phyloP scores from a whole-genome alignment of 1,140 invertebrate species.

The Drosophila grimshawi region DNA sequence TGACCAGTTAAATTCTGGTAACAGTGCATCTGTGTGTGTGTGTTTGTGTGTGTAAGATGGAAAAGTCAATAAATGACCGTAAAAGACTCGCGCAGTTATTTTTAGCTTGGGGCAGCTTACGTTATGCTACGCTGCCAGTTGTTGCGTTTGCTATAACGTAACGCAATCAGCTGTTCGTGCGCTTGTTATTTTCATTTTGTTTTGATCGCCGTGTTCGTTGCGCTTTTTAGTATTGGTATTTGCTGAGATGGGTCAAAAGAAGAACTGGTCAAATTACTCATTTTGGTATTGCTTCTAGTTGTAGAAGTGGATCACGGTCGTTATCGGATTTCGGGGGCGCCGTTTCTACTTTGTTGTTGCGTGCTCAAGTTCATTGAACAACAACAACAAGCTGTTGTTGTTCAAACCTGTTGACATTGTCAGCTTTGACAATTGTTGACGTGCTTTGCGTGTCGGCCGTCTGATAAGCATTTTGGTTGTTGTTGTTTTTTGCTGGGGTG shows the following conservation, averaged over 20 bases:
- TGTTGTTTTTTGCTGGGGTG: constrained; percentile 43
- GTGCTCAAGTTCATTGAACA: constrained; percentile 68
- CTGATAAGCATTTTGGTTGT: constrained; percentile 54
- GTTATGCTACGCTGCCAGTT: constrained; percentile 20
- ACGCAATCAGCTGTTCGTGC: constrained; percentile 51
- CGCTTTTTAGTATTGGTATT: constrained; percentile 34
- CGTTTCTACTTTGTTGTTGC: constrained; percentile 29
- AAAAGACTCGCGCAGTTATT: constrained; percentile 80
- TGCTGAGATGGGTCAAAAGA: constrained; percentile 12
- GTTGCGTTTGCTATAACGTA: constrained; percentile 28
- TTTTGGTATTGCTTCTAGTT: not conserved
- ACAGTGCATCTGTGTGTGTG: not conserved
- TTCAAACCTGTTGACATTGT: constrained; percentile 74
- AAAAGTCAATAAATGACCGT: constrained; percentile 74
- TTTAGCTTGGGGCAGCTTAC: constrained; percentile 75
- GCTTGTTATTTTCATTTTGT: constrained; percentile 47
- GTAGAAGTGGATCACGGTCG: constrained; percentile 53
- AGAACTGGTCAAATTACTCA: constrained; percentile 3
- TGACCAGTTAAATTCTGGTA: not conserved
- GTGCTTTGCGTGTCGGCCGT: constrained; percentile 30
- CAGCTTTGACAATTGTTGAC: constrained; percentile 43
- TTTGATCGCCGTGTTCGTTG: constrained; percentile 60
- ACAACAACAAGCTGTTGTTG: constrained; percentile 30
- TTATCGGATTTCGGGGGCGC: constrained; percentile 31
- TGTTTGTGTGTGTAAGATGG: constrained; percentile 24